Evolutionary conservation across 2,797 vertebrate genomes (phyloP).

Genomic region (Chaetodon trifasciatus): DNA sequence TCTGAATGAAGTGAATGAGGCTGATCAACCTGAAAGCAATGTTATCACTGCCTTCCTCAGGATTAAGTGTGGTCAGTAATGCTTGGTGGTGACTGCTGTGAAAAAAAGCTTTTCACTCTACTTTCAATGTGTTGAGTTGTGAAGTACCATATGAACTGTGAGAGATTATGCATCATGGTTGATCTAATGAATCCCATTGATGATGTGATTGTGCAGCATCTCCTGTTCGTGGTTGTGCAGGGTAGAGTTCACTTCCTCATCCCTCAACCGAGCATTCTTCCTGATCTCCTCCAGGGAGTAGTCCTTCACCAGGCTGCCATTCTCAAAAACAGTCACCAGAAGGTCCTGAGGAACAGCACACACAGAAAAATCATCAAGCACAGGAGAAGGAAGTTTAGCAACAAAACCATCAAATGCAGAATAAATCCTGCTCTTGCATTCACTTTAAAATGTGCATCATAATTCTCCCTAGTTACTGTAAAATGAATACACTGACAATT

Average conservation of each 20-base stretch:
- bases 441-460: neutral
- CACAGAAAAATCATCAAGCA: neutral
- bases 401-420: neutral
- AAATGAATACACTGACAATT: too few species aligned
- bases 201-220: conserved; percentile 79
- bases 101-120: conserved; percentile 13
- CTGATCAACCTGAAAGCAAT: neutral
- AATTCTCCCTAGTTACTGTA: neutral
- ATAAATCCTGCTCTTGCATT: neutral
- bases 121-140: neutral
- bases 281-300: conserved; percentile 87
- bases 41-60: neutral
- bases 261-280: conserved; percentile 82
- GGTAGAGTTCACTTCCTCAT: conserved; percentile 71
- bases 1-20: neutral
- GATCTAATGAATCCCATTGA: conserved; percentile 80
- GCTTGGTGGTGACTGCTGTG: neutral
- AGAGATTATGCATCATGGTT: neutral
- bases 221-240: conserved; percentile 79
- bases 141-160: neutral
- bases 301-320: conserved; percentile 82
- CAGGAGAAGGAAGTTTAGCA: neutral
- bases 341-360: conserved; percentile 75
- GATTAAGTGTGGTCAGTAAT: neutral
- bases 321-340: conserved; percentile 86